Conservation (phyloP, 2,888 invertebrate genomes). For the Bombylius discolor region DNA sequence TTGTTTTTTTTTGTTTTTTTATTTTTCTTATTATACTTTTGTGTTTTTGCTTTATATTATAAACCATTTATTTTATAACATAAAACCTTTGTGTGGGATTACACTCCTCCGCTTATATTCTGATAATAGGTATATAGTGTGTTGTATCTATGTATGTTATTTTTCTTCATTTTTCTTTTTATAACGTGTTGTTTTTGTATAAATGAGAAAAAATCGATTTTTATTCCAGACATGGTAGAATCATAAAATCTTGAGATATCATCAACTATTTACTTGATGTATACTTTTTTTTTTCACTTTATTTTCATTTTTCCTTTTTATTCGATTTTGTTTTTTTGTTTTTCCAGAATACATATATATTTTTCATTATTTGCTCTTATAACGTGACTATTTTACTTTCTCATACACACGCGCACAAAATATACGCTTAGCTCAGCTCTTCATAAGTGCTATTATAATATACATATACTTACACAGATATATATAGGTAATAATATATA, state of each 20-base stretch:
- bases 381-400: constrained; percentile 5
- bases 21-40: no score
- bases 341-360: no score
- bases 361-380: no score
- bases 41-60: no score
- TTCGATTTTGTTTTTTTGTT: not conserved
- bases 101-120: no score
- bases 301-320: not conserved
- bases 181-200: no score
- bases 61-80: no score
- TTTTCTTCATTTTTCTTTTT: no score
- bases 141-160: no score
- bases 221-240: constrained; percentile 11
- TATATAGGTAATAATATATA: not conserved
- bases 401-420: constrained; percentile 1
- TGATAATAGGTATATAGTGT: no score
- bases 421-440: not conserved
- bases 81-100: no score
- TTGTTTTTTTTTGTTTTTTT: no score
- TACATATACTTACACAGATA: not conserved
- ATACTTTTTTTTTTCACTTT: not conserved
- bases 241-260: constrained; percentile 13
- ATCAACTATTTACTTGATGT: constrained; percentile 11
- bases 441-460: not conserved
- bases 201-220: constrained; percentile 10